Conservation (phyloP, 2,888 invertebrate species). For the Seira musarum region DNA sequence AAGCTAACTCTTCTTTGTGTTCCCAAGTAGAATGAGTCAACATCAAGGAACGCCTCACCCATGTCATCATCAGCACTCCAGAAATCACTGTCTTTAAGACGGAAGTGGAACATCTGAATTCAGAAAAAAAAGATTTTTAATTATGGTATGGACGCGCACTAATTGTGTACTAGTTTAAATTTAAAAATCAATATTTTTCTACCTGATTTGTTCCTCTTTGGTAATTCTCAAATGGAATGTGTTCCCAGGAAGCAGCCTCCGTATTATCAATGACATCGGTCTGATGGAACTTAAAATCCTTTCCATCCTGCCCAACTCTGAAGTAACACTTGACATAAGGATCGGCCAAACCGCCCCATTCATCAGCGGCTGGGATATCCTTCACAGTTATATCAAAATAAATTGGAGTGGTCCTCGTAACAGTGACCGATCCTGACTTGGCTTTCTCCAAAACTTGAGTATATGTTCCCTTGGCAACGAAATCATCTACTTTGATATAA, state of each 20-base stretch:
- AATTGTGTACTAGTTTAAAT: neutral
- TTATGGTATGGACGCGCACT: neutral
- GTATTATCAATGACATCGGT: constrained; percentile 55
- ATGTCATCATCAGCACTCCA: constrained; percentile 62
- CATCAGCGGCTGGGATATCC: constrained; percentile 56
- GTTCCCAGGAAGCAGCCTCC: constrained; percentile 58
- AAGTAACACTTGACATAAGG: constrained; percentile 64
- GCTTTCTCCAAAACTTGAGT: constrained; percentile 52
- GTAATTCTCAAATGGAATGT: constrained; percentile 61
- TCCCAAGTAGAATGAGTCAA: constrained; percentile 54
- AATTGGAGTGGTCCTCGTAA: constrained; percentile 61
- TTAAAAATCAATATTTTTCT: neutral
- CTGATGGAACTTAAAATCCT: constrained; percentile 57
- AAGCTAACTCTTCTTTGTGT: constrained; percentile 31
- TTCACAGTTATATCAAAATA: constrained; percentile 55
- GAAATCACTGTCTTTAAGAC: constrained; percentile 60
- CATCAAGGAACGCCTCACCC: constrained; percentile 59
- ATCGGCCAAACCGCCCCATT: constrained; percentile 61
- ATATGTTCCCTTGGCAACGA: constrained; percentile 46
- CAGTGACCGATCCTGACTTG: constrained; percentile 57
- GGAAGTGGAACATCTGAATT: constrained; percentile 59
- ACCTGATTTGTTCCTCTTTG: constrained; percentile 60
- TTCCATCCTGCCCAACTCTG: constrained; percentile 58
- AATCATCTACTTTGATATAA: constrained; percentile 58
- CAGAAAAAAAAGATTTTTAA: neutral